These are phyloP conservation scores for Thalassaphorura encarpata DNA, from an alignment of 1,140 invertebrate species.

Conservation along the genomic window DNA sequence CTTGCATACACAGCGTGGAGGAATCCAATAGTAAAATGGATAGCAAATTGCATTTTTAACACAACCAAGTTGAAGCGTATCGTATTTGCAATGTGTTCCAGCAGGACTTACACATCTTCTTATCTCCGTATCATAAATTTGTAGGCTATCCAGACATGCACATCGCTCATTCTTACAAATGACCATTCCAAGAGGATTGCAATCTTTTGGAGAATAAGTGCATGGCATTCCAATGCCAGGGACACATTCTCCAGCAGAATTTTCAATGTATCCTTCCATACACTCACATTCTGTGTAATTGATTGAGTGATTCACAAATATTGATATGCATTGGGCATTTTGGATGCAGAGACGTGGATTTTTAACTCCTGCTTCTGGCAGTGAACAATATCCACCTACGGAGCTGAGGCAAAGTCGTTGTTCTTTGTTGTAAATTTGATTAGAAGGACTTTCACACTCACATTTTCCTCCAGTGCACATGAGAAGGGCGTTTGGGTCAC, in stretches of 20 bases:
- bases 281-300: slow-evolving; percentile 24
- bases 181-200: slow-evolving; percentile 26
- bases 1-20: slow-evolving; percentile 25
- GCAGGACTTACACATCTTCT: slow-evolving; percentile 25
- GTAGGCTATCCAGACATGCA: slow-evolving; percentile 18
- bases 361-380: not conserved
- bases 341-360: slow-evolving; percentile 11
- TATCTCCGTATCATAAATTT: slow-evolving; percentile 20
- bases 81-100: slow-evolving; percentile 27
- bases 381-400: slow-evolving; percentile 17
- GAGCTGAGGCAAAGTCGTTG: slow-evolving; percentile 6
- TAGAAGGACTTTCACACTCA: slow-evolving; percentile 25
- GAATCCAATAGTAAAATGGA: slow-evolving; percentile 28
- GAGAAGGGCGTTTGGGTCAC: slow-evolving; percentile 8
- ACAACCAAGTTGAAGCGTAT: slow-evolving; percentile 21
- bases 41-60: slow-evolving; percentile 29
- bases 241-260: slow-evolving; percentile 17
- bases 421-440: slow-evolving; percentile 13
- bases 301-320: not conserved
- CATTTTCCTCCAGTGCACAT: slow-evolving; percentile 13
- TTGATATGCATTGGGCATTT: slow-evolving; percentile 15
- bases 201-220: slow-evolving; percentile 16
- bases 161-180: slow-evolving; percentile 22
- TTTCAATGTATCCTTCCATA: slow-evolving; percentile 15
- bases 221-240: slow-evolving; percentile 23